These are phyloP conservation scores for Mimumesa dahlbomi DNA, from an alignment of 2,888 invertebrate genomes.

Conservation along the genomic window DNA sequence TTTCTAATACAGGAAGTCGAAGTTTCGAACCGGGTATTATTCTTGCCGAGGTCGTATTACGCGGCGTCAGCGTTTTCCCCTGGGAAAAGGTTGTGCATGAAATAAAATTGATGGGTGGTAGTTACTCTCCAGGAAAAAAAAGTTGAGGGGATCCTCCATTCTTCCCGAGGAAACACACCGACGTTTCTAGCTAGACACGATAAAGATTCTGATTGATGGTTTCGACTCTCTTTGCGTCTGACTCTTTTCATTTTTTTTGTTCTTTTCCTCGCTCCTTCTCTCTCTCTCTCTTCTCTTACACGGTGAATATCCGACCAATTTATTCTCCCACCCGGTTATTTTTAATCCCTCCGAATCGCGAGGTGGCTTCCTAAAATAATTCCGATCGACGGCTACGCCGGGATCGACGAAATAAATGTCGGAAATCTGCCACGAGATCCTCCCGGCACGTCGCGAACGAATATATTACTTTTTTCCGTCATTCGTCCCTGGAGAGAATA, in stretches of 20 bases:
- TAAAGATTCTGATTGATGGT: slow-evolving; percentile 26
- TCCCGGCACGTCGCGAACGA: background rate
- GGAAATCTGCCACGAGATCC: background rate
- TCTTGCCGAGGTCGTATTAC: no score
- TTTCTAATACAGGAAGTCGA: no score
- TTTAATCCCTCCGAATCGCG: background rate
- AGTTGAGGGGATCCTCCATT: no score
- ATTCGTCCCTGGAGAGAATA: no score
- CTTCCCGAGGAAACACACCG: no score
- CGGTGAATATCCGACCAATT: slow-evolving; percentile 2
- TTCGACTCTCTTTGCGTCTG: background rate
- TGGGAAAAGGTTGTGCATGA: no score
- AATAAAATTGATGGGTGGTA: no score
- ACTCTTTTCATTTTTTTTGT: no score
- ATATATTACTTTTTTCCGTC: background rate
- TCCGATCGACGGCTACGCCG: background rate
- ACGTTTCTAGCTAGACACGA: no score
- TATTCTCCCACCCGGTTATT: slow-evolving; percentile 3
- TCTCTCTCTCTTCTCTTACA: background rate
- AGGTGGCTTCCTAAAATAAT: background rate
- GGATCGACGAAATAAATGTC: background rate
- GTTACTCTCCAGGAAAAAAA: no score
- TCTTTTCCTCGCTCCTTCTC: background rate
- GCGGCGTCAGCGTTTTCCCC: no score
- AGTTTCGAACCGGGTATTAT: no score